phyloP scores from a whole-genome alignment of 2,113 vertebrate genomes.

The Clarias gariepinus region DNA sequence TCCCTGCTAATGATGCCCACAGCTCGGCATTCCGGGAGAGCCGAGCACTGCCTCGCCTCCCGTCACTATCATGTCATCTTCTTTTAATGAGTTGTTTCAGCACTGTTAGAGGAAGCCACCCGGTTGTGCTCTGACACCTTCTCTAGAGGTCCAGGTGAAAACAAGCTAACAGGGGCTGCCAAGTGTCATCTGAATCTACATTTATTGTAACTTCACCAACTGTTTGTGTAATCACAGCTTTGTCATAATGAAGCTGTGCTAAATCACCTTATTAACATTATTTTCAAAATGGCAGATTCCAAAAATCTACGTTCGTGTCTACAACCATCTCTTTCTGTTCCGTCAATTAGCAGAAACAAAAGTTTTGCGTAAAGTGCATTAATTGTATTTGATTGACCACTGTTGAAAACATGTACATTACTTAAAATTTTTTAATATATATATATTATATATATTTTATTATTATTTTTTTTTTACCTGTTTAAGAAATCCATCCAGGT shows the following conservation, averaged over 20 bases:
- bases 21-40: slow-evolving; percentile 43
- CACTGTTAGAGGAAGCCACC: slow-evolving; percentile 47
- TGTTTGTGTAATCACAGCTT: slow-evolving; percentile 29
- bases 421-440: no score
- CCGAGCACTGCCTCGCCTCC: slow-evolving; percentile 39
- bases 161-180: slow-evolving; percentile 49
- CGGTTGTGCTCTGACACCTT: slow-evolving; percentile 45
- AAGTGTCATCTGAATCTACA: slow-evolving; percentile 48
- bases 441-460: no score
- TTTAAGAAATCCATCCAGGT: background rate
- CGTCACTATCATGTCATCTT: slow-evolving; percentile 46
- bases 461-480: background rate
- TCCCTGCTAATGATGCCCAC: slow-evolving; percentile 48
- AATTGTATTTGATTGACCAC: background rate
- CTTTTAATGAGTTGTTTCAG: slow-evolving; percentile 58
- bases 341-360: background rate
- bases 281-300: background rate
- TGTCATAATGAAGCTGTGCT: slow-evolving; percentile 33
- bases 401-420: background rate
- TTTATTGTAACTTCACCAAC: slow-evolving; percentile 45
- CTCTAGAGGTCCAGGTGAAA: slow-evolving; percentile 48
- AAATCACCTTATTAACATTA: slow-evolving; percentile 26
- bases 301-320: background rate
- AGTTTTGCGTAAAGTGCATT: background rate
- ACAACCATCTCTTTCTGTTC: background rate